Conservation (phyloP, 2,113 vertebrate species). For the Lonchura striata region DNA sequence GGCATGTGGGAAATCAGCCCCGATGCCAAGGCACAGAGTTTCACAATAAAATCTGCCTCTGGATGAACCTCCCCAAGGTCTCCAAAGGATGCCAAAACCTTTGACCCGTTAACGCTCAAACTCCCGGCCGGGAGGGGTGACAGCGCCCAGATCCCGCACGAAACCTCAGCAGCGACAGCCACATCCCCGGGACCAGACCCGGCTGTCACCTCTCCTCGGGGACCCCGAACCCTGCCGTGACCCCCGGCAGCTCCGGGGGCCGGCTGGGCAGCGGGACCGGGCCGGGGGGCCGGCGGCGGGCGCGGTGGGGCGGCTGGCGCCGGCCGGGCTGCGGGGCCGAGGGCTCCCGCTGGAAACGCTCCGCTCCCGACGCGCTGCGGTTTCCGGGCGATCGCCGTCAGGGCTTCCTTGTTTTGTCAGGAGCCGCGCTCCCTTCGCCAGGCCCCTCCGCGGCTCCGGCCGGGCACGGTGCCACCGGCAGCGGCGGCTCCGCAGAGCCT, state of each 20-base stretch:
- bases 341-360: conserved; percentile 20
- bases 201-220: background rate
- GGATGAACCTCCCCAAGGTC: background rate
- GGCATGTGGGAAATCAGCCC: background rate
- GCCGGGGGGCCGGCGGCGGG: background rate
- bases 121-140: accelerated
- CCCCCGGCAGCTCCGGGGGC: background rate
- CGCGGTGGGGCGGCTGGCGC: background rate
- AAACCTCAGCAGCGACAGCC: background rate
- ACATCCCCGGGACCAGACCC: background rate
- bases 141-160: accelerated
- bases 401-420: conserved; percentile 62
- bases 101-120: background rate
- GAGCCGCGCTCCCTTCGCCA: background rate
- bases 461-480: background rate
- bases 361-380: background rate
- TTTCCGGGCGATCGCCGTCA: conserved; percentile 21
- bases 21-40: background rate
- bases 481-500: background rate
- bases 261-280: background rate
- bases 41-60: background rate
- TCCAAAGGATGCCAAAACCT: background rate
- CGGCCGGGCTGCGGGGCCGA: background rate
- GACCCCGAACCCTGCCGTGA: background rate
- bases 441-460: background rate